Conservation (phyloP, 2,797 vertebrate species). For the Bovichtus variegatus region DNA sequence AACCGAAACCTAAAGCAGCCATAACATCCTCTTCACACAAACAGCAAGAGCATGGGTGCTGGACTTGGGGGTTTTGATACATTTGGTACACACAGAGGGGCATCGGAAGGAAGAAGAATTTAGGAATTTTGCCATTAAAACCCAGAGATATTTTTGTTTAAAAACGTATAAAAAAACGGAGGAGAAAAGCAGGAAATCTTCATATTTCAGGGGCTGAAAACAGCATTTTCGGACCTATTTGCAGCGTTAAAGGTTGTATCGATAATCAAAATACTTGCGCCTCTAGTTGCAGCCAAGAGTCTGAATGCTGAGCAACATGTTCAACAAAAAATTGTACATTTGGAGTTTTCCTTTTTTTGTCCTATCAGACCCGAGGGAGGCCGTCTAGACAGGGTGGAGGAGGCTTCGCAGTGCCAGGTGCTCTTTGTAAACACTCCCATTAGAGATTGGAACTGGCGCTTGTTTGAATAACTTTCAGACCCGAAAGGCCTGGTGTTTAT, state of each 20-base stretch:
- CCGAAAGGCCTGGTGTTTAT: slow-evolving; percentile 71
- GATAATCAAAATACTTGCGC: too few relatives aligned
- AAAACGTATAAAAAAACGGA: too few relatives aligned
- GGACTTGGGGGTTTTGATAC: slow-evolving; percentile 10
- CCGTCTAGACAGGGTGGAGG: slow-evolving; percentile 43
- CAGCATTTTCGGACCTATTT: too few relatives aligned
- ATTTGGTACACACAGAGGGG: slow-evolving; percentile 11
- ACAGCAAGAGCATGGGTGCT: neutral
- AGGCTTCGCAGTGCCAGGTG: slow-evolving; percentile 63
- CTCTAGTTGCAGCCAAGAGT: neutral
- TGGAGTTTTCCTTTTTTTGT: neutral
- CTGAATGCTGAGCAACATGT: slow-evolving; percentile 7
- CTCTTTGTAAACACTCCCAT: slow-evolving; percentile 68
- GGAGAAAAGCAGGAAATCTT: too few relatives aligned
- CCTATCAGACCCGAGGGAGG: neutral
- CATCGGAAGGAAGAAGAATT: slow-evolving; percentile 11
- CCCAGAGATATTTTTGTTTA: too few relatives aligned
- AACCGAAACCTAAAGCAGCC: neutral
- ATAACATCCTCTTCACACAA: neutral
- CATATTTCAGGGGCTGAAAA: too few relatives aligned
- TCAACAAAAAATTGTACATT: neutral
- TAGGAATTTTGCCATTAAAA: neutral
- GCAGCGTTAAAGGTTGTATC: too few relatives aligned
- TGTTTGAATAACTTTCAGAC: slow-evolving; percentile 79
- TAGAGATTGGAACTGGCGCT: slow-evolving; percentile 49